Evolutionary conservation across 2,888 invertebrate species (phyloP).

Genomic region (Amorpha juglandis): DNA sequence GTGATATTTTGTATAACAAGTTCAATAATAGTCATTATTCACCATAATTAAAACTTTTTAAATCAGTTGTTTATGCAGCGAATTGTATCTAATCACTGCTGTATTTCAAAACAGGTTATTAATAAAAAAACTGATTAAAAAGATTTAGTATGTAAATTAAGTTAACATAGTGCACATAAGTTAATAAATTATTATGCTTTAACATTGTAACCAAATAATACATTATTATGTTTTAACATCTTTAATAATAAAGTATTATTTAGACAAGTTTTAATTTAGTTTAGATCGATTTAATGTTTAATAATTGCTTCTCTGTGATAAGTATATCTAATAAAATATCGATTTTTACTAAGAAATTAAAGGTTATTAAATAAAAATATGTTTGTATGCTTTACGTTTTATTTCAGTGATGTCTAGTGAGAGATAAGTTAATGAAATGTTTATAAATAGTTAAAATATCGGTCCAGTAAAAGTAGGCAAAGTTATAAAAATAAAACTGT

Average conservation of each 20-base stretch:
- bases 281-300: neutral
- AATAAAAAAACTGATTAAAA: too few species aligned
- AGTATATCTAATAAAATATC: neutral
- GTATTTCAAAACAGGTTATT: too few species aligned
- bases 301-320: conserved; percentile 11
- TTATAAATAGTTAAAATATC: conserved; percentile 24
- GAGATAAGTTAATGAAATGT: conserved; percentile 23
- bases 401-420: conserved; percentile 51
- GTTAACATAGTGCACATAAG: too few species aligned
- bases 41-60: too few species aligned
- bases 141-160: too few species aligned
- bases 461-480: conserved; percentile 34
- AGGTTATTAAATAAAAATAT: conserved; percentile 19
- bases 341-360: neutral
- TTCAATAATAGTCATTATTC: too few species aligned
- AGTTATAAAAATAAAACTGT: conserved; percentile 40
- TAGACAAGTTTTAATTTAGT: neutral
- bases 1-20: too few species aligned
- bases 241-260: too few species aligned
- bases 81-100: too few species aligned
- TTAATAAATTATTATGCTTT: neutral
- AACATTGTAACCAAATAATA: neutral
- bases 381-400: conserved; percentile 30
- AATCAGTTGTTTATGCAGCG: too few species aligned
- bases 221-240: neutral